Percentiles rank a stretch among this genome's conserved stretches.
Conservation (phyloP, 2,113 vertebrate species). For the Caretta caretta region DNA sequence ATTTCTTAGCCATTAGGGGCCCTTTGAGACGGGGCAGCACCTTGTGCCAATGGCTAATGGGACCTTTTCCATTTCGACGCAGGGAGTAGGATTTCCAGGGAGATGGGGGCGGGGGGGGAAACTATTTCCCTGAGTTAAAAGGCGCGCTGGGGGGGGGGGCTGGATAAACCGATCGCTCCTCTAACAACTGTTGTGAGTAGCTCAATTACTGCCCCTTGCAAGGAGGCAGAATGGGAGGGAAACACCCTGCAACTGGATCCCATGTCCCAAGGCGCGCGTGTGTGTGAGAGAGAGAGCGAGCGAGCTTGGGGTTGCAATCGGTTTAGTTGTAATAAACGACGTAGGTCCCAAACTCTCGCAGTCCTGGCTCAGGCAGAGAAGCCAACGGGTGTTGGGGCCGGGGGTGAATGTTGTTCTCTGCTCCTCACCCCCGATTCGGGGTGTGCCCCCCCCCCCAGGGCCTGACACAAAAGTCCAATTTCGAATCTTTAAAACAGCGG, state of each 20-base stretch:
- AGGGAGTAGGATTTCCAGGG: background rate
- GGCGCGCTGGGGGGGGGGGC: fast-evolving
- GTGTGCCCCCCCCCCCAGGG: too few relatives aligned
- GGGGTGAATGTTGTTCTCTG: fast-evolving
- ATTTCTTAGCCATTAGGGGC: background rate
- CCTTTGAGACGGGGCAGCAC: background rate
- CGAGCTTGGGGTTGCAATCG: too few relatives aligned
- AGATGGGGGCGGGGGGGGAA: too few relatives aligned
- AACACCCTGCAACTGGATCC: background rate
- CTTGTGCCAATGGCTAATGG: too few relatives aligned
- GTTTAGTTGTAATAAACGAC: too few relatives aligned
- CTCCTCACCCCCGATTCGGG: too few relatives aligned
- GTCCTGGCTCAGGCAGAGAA: too few relatives aligned
- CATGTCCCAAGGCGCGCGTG: background rate
- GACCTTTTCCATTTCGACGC: background rate
- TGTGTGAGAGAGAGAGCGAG: too few relatives aligned
- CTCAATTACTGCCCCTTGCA: background rate
- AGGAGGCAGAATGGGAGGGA: background rate
- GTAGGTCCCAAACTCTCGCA: background rate
- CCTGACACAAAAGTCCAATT: background rate
- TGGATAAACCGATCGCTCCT: too few relatives aligned
- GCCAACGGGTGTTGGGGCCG: too few relatives aligned
- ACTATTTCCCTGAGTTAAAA: too few relatives aligned
- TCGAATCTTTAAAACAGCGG: background rate
- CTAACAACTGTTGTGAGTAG: too few relatives aligned